phyloP scores from a whole-genome alignment of 2,888 invertebrate genomes.

The Dicyrtomina minuta region DNA sequence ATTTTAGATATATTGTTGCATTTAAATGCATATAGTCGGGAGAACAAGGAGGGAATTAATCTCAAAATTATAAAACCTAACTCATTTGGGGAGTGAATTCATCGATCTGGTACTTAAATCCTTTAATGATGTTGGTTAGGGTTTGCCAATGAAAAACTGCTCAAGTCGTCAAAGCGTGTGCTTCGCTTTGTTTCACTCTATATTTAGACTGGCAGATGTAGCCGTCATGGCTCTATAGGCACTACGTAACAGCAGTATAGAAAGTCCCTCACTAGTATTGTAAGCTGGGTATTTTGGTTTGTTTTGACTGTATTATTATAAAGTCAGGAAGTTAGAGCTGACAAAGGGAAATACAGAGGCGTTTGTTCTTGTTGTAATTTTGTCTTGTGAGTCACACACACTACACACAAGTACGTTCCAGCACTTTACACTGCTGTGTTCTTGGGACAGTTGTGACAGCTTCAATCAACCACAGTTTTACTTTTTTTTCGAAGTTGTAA shows the following conservation, averaged over 20 bases:
- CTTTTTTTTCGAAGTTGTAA: not conserved
- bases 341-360: not conserved
- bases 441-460: constrained; percentile 34
- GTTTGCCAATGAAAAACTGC: constrained; percentile 11
- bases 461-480: constrained; percentile 34
- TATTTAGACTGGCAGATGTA: constrained; percentile 9
- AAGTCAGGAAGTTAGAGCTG: not conserved
- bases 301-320: too few relatives aligned
- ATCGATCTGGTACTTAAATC: constrained; percentile 22
- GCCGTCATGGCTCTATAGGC: too few relatives aligned
- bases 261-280: too few relatives aligned
- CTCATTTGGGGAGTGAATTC: constrained; percentile 19
- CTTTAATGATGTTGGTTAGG: constrained; percentile 25
- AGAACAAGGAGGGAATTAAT: constrained; percentile 10
- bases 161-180: not conserved
- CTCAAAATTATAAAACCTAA: constrained; percentile 6
- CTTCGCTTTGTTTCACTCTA: not conserved
- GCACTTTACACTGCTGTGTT: constrained; percentile 34
- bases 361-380: constrained; percentile 22
- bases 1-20: too few relatives aligned
- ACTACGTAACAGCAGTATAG: too few relatives aligned
- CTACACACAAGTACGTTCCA: constrained; percentile 35
- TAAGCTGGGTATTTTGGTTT: too few relatives aligned
- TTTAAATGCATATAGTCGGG: not conserved
- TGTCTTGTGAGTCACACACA: constrained; percentile 29